These are phyloP conservation scores for Ciconia stormi DNA, from an alignment of 2,113 vertebrate species.

Conservation along the genomic window DNA sequence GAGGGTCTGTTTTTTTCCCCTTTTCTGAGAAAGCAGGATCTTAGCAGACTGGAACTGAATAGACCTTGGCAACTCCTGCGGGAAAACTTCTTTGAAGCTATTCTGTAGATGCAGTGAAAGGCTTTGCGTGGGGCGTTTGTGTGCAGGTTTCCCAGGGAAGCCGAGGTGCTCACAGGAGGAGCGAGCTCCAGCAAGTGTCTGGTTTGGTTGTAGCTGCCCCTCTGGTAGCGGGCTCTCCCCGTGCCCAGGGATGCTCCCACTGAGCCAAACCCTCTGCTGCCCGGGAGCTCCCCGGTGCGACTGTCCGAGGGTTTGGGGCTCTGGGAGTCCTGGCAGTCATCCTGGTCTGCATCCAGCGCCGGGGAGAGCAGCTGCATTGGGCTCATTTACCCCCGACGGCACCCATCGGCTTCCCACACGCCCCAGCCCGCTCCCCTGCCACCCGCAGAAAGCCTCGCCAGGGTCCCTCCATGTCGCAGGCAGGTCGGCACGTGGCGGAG, in stretches of 20 bases:
- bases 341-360: neutral
- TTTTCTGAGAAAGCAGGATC: neutral
- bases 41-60: slow-evolving; percentile 69
- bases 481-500: rapidly evolving
- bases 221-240: neutral
- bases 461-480: rapidly evolving
- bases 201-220: neutral
- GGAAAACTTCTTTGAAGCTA: slow-evolving; percentile 68
- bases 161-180: rapidly evolving
- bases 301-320: neutral
- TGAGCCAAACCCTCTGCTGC: neutral
- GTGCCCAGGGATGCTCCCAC: neutral
- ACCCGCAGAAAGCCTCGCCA: rapidly evolving
- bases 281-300: rapidly evolving
- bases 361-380: neutral
- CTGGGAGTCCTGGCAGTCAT: too few species aligned
- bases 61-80: slow-evolving; percentile 36
- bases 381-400: neutral
- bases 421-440: too few species aligned
- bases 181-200: neutral
- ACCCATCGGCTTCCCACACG: rapidly evolving
- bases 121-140: neutral
- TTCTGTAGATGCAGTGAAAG: neutral
- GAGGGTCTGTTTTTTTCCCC: slow-evolving; percentile 7
- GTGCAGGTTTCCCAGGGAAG: neutral